Evolutionary conservation across 2,797 vertebrate species (phyloP).

Genomic region (Botia almorhae): DNA sequence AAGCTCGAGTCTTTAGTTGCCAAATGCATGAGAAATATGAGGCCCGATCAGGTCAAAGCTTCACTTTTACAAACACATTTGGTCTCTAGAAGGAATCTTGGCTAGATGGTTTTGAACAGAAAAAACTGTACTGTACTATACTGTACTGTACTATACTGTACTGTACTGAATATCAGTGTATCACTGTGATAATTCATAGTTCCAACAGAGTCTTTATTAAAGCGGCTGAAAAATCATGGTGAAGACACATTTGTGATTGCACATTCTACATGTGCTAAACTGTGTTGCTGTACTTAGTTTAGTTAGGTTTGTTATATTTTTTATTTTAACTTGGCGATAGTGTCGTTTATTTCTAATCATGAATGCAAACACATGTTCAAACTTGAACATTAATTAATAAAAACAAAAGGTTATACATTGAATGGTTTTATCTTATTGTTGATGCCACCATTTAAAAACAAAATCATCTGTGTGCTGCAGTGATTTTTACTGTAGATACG

Average conservation of each 20-base stretch:
- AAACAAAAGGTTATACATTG: neutral
- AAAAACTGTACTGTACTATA: no score
- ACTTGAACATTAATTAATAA: no score
- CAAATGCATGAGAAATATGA: constrained; percentile 13
- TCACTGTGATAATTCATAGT: no score
- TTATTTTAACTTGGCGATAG: neutral
- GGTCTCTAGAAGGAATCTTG: neutral
- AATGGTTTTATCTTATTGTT: neutral
- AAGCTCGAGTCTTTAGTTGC: constrained; percentile 34
- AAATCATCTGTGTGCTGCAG: neutral
- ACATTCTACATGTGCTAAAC: no score
- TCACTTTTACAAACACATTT: constrained; percentile 6
- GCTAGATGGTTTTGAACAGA: neutral
- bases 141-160: no score
- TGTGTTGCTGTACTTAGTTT: no score
- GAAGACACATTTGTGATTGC: no score
- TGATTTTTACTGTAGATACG: neutral
- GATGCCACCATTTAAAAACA: neutral
- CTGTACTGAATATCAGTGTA: no score
- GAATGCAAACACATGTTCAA: neutral
- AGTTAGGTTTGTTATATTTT: no score
- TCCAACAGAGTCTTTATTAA: no score
- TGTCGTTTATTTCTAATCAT: neutral
- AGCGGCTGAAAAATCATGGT: no score
- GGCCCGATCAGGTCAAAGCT: constrained; percentile 7